These are phyloP conservation scores for Stomatorhinus walkeri DNA, from an alignment of 2,797 vertebrate genomes.

Conservation along the genomic window DNA sequence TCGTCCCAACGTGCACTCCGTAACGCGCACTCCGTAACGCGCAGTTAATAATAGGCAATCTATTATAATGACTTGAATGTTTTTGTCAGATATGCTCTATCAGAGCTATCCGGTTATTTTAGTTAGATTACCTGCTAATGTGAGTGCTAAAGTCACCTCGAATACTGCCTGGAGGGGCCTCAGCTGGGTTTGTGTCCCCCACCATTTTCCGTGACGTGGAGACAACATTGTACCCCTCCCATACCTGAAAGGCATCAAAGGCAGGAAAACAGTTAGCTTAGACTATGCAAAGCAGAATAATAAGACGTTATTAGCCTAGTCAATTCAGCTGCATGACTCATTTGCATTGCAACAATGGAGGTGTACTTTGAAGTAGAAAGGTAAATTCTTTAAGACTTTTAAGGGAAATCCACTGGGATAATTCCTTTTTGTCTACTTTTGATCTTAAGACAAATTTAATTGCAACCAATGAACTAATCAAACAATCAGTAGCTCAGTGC, in stretches of 20 bases:
- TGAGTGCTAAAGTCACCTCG: slow-evolving; percentile 83
- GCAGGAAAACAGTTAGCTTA: not conserved
- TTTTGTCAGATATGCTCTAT: not conserved
- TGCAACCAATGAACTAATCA: not conserved
- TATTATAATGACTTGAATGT: not conserved
- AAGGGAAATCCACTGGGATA: not conserved
- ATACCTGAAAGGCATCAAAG: slow-evolving; percentile 63
- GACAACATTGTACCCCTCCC: slow-evolving; percentile 84
- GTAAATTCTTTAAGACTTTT: not conserved
- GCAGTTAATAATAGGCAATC: not conserved
- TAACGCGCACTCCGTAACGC: not conserved
- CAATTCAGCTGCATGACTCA: not conserved
- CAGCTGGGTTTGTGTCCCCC: slow-evolving; percentile 69
- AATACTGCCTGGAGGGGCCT: slow-evolving; percentile 75
- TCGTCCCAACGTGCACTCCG: not conserved
- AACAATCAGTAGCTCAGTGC: not conserved
- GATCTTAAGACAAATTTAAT: not conserved
- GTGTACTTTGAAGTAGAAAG: not conserved
- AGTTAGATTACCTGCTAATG: slow-evolving; percentile 71
- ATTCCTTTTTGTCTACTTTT: not conserved
- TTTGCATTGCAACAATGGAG: not conserved
- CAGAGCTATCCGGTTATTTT: not conserved
- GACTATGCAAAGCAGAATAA: not conserved
- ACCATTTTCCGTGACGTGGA: slow-evolving; percentile 72
- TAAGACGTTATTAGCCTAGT: not conserved